A percentile compares a stretch with the other conserved stretches of the same genome.
Evolutionary conservation across 2,888 invertebrate genomes (phyloP).

Genomic region (Drosophila flavopinicola): DNA sequence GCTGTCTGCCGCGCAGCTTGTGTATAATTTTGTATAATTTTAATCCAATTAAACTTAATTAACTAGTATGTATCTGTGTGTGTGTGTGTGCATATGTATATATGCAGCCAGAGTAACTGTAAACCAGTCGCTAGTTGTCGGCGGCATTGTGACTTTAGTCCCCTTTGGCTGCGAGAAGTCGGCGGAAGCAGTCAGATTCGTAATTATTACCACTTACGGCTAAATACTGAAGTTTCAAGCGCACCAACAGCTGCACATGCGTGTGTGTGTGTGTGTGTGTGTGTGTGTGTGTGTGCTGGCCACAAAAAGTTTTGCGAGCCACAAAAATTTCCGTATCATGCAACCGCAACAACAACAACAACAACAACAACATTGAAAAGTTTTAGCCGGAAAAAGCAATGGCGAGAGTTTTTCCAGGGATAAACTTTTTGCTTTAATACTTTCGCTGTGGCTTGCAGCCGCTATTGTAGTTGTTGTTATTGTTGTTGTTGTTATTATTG

Average conservation of each 20-base stretch:
- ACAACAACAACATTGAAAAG: constrained; percentile 52
- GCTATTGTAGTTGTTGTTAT: no score
- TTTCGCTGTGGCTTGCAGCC: constrained; percentile 37
- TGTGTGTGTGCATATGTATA: background rate
- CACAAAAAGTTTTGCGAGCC: constrained; percentile 53
- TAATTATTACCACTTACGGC: constrained; percentile 80
- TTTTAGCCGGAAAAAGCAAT: constrained; percentile 49
- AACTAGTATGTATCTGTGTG: constrained; percentile 47
- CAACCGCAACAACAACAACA: constrained; percentile 58
- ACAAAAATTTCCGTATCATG: constrained; percentile 71
- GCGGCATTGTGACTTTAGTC: constrained; percentile 15
- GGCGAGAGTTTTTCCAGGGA: constrained; percentile 45
- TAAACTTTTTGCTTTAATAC: constrained; percentile 72
- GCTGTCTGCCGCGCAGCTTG: background rate
- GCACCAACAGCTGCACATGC: constrained; percentile 6
- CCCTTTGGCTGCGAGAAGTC: constrained; percentile 15
- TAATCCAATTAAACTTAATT: constrained; percentile 80
- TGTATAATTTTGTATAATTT: constrained; percentile 66
- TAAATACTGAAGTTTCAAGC: constrained; percentile 65
- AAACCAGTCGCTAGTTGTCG: constrained; percentile 34
- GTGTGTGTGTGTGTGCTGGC: constrained; percentile 26
- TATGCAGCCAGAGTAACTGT: constrained; percentile 47
- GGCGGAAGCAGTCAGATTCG: constrained; percentile 43
- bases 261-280: constrained; percentile 8
- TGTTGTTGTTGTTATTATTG: constrained; percentile 23